Evolutionary conservation across 1,140 invertebrate genomes (phyloP).

Genomic region (Pectinophora gossypiella): DNA sequence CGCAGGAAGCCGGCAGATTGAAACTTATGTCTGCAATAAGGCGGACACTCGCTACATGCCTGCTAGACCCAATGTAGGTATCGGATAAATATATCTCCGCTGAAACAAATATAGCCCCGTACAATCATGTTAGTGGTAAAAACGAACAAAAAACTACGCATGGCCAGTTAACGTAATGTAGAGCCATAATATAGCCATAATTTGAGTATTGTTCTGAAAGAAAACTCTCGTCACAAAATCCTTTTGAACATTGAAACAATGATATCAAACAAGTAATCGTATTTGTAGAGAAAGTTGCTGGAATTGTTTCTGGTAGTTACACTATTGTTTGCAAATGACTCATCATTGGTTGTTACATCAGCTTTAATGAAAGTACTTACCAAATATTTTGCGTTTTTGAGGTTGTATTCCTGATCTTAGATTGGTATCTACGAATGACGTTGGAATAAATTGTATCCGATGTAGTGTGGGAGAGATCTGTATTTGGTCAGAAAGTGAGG

Average conservation of each 20-base stretch:
- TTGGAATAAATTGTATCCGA: not conserved
- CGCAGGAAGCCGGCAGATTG: conserved; percentile 60
- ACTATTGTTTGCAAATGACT: conserved; percentile 60
- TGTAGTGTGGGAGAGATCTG: conserved; percentile 9
- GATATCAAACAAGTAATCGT: conserved; percentile 17
- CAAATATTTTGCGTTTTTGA: not conserved
- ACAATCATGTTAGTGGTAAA: too few relatives aligned
- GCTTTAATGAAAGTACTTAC: not conserved
- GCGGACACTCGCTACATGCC: not conserved
- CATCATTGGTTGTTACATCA: conserved; percentile 14
- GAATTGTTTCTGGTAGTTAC: conserved; percentile 40
- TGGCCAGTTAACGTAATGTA: too few relatives aligned
- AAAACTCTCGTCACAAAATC: conserved; percentile 7
- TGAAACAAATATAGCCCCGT: too few relatives aligned
- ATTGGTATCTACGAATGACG: not conserved
- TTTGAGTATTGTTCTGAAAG: too few relatives aligned
- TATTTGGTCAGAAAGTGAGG: conserved; percentile 17
- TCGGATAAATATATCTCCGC: too few relatives aligned
- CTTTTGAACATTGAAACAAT: conserved; percentile 16
- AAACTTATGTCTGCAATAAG: conserved; percentile 53
- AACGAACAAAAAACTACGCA: too few relatives aligned
- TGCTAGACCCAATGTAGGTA: too few relatives aligned
- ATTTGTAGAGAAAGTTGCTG: conserved; percentile 23
- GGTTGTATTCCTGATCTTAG: not conserved
- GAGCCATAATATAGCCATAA: too few relatives aligned